Evolutionary conservation across 2,797 vertebrate species (phyloP).

Genomic region (Bovichtus variegatus): DNA sequence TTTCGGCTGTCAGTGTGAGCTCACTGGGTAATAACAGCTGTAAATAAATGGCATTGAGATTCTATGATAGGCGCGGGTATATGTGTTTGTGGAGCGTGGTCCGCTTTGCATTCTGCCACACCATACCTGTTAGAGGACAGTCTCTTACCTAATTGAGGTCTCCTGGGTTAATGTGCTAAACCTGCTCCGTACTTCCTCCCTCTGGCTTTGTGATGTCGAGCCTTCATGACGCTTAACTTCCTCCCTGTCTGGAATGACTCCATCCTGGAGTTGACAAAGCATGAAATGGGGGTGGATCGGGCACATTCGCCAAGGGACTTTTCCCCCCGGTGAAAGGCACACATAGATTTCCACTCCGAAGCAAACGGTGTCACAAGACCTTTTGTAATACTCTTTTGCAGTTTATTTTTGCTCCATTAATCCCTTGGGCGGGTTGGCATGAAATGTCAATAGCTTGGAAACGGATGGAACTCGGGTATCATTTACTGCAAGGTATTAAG

Average conservation of each 20-base stretch:
- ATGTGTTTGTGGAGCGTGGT: not conserved
- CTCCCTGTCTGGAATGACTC: conserved; percentile 72
- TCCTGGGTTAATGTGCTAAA: conserved; percentile 67
- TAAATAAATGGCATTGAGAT: conserved; percentile 19
- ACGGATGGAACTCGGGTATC: conserved; percentile 30
- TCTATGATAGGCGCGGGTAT: not conserved
- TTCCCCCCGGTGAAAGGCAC: conserved; percentile 48
- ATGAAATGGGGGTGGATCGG: conserved; percentile 74
- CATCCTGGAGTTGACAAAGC: conserved; percentile 79
- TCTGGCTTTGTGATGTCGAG: conserved; percentile 52
- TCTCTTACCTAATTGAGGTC: conserved; percentile 69
- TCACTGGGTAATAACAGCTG: conserved; percentile 26
- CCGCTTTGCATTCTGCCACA: conserved; percentile 15
- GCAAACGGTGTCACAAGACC: conserved; percentile 58
- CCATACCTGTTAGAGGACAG: conserved; percentile 26
- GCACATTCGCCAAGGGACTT: conserved; percentile 59
- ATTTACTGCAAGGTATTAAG: conserved; percentile 27
- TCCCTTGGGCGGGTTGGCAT: conserved; percentile 44
- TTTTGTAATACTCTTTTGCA: conserved; percentile 57
- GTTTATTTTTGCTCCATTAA: conserved; percentile 63
- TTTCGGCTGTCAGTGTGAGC: conserved; percentile 15
- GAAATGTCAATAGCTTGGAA: conserved; percentile 62
- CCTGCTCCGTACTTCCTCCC: conserved; percentile 42
- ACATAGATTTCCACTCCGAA: conserved; percentile 64
- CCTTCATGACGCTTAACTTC: conserved; percentile 51